Conservation (phyloP, 2,113 vertebrate genomes). For the Bubo scandiacus region DNA sequence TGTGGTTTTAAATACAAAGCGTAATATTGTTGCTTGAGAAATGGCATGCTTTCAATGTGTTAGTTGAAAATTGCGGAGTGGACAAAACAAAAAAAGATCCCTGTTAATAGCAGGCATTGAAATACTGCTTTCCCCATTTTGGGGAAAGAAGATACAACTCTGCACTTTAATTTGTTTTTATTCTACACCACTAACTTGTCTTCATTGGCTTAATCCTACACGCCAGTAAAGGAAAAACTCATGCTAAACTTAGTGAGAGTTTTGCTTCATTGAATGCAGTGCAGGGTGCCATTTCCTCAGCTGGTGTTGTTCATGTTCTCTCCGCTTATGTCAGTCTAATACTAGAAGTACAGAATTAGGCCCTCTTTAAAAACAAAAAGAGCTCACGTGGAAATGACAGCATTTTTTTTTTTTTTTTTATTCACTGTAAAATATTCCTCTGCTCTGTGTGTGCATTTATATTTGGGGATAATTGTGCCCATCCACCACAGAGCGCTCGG, state of each 20-base stretch:
- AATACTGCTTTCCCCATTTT: constrained; percentile 31
- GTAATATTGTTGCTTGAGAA: constrained; percentile 38
- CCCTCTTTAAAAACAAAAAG: background rate
- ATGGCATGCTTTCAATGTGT: constrained; percentile 15
- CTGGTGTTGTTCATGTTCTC: constrained; percentile 8
- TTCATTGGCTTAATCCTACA: background rate
- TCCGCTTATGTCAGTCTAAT: constrained; percentile 16
- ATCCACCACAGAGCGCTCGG: background rate
- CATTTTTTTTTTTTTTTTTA: background rate
- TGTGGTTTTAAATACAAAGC: constrained; percentile 59
- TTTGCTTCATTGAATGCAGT: constrained; percentile 22
- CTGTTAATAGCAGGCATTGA: constrained; percentile 13
- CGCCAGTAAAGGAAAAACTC: background rate
- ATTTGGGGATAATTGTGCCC: background rate
- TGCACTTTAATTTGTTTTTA: constrained; percentile 25
- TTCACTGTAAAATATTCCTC: background rate
- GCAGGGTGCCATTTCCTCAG: constrained; percentile 42
- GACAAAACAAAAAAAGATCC: constrained; percentile 14
- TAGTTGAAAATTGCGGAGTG: constrained; percentile 4
- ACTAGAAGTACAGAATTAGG: background rate
- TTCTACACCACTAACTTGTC: constrained; percentile 9
- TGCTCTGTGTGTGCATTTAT: background rate
- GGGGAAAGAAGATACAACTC: constrained; percentile 1
- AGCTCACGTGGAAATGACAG: background rate
- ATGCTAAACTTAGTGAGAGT: constrained; percentile 26